A percentile compares a stretch with the other conserved stretches of the same genome.
These are phyloP conservation scores for Telmatochromis sp. DNA, from an alignment of 2,113 vertebrate species.

Conservation along the genomic window DNA sequence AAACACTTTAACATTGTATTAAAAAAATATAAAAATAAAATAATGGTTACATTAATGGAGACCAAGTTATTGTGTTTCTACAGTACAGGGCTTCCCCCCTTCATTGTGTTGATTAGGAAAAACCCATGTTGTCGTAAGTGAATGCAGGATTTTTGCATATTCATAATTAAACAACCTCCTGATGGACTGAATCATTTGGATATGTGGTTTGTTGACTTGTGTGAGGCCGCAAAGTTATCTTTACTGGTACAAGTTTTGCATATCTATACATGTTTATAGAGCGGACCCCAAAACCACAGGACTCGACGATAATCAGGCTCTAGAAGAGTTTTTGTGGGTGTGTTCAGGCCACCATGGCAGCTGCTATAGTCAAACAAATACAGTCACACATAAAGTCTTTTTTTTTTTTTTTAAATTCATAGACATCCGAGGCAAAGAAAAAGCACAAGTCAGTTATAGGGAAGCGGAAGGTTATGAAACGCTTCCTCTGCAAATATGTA, in stretches of 20 bases:
- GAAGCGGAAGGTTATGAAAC: neutral
- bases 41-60: neutral
- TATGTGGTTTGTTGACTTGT: neutral
- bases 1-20: neutral
- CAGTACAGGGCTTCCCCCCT: neutral
- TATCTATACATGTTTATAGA: neutral
- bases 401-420: neutral
- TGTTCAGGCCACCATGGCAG: neutral
- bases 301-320: neutral
- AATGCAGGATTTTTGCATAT: neutral
- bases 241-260: neutral
- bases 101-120: neutral
- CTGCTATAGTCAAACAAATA: neutral
- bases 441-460: neutral
- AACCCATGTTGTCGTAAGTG: neutral
- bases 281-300: neutral
- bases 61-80: neutral
- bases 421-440: neutral
- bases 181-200: neutral
- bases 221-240: neutral
- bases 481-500: neutral
- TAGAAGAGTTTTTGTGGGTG: neutral
- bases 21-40: neutral
- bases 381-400: neutral
- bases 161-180: neutral